These are phyloP conservation scores for Halocynthia aurantium DNA, from an alignment of 23 tunicate species.

Conservation along the genomic window DNA sequence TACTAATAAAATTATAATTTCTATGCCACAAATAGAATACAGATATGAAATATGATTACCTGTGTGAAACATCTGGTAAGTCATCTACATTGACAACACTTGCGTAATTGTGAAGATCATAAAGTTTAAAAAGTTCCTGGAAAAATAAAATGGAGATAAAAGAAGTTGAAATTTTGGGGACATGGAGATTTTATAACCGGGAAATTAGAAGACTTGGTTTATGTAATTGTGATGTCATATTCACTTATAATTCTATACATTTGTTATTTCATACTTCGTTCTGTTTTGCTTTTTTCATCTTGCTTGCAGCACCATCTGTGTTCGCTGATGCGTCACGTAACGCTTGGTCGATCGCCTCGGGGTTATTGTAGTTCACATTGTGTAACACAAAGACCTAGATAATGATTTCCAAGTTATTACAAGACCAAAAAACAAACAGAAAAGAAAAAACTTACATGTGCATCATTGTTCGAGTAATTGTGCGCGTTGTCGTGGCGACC, in stretches of 20 bases:
- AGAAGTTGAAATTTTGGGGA: not conserved
- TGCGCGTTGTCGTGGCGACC: not conserved
- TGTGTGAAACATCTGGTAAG: constrained; percentile 63
- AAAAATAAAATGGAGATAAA: not conserved
- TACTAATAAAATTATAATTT: too few relatives aligned
- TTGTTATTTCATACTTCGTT: constrained; percentile 20
- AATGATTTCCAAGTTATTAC: not conserved
- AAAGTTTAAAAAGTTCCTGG: constrained; percentile 66
- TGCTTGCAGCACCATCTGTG: constrained; percentile 19
- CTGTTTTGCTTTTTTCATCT: constrained; percentile 47
- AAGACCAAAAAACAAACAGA: not conserved
- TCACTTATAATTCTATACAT: not conserved
- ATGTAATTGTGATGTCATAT: not conserved
- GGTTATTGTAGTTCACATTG: constrained; percentile 67
- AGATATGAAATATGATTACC: constrained; percentile 12
- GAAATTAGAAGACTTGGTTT: not conserved
- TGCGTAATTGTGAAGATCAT: constrained; percentile 83
- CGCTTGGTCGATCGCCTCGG: constrained; percentile 69
- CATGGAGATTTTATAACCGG: not conserved
- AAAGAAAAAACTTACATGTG: not conserved
- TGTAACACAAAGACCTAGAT: constrained; percentile 67
- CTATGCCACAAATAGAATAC: too few relatives aligned
- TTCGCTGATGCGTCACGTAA: constrained; percentile 39
- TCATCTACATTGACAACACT: constrained; percentile 89
- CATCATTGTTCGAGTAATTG: constrained; percentile 5